phyloP scores from a whole-genome alignment of 2,888 invertebrate species.

The Nysson spinosus region DNA sequence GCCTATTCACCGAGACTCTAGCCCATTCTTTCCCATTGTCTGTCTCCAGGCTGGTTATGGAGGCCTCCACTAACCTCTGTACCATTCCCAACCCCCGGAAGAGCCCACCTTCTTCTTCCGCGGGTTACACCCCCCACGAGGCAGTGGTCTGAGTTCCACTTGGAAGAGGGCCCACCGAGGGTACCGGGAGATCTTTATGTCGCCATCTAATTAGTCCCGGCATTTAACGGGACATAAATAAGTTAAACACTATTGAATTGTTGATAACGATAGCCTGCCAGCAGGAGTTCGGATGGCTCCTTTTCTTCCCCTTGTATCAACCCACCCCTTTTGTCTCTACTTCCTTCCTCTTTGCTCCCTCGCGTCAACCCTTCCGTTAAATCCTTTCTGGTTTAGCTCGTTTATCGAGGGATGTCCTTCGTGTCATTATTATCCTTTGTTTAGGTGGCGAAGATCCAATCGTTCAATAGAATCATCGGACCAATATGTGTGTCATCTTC shows the following conservation, averaged over 20 bases:
- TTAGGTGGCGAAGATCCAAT: constrained; percentile 25
- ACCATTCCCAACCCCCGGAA: constrained; percentile 50
- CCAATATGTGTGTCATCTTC: too few relatives aligned
- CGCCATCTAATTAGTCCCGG: constrained; percentile 73
- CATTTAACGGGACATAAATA: constrained; percentile 72
- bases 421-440: constrained; percentile 28
- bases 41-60: constrained; percentile 71
- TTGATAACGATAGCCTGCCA: constrained; percentile 62
- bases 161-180: constrained; percentile 55
- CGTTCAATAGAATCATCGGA: constrained; percentile 1
- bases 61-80: constrained; percentile 62
- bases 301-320: constrained; percentile 21
- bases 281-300: constrained; percentile 28
- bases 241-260: constrained; percentile 70
- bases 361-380: constrained; percentile 41
- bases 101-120: constrained; percentile 13
- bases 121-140: constrained; percentile 53
- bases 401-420: constrained; percentile 45
- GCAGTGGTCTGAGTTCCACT: constrained; percentile 51
- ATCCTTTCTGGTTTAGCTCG: constrained; percentile 8
- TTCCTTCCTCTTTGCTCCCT: constrained; percentile 1
- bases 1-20: constrained; percentile 72
- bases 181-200: constrained; percentile 63
- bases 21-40: constrained; percentile 75
- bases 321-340: background rate